Conservation (phyloP, 2,888 invertebrate genomes). For the Nematopogon swammerdamellus region DNA sequence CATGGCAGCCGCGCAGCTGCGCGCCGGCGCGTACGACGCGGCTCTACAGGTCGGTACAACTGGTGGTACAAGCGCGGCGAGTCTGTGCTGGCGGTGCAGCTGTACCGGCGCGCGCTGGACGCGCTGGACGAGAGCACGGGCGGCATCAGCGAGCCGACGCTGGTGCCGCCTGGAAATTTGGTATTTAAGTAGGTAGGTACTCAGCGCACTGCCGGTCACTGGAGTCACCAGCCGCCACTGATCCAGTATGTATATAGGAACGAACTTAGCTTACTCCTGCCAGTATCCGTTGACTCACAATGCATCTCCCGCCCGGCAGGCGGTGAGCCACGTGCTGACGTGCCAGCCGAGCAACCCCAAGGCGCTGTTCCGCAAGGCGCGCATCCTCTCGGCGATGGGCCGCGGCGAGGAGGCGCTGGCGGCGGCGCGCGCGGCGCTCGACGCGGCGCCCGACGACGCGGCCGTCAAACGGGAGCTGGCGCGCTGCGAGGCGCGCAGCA, state of each 20-base stretch:
- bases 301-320: constrained; percentile 33
- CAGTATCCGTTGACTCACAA: too few species aligned
- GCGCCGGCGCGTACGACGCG: constrained; percentile 80
- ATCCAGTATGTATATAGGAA: too few species aligned
- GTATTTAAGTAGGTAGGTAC: too few species aligned
- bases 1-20: constrained; percentile 89
- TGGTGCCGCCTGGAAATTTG: too few species aligned
- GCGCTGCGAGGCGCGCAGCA: constrained; percentile 29
- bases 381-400: constrained; percentile 43
- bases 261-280: too few species aligned
- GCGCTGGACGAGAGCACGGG: constrained; percentile 73
- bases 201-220: too few species aligned
- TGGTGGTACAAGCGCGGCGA: constrained; percentile 87
- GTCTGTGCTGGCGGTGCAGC: constrained; percentile 75
- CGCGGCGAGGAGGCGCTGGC: constrained; percentile 68
- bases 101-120: constrained; percentile 82
- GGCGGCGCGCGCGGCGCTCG: constrained; percentile 41
- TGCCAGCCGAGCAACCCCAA: constrained; percentile 88
- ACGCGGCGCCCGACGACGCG: constrained; percentile 35
- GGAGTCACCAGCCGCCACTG: too few species aligned
- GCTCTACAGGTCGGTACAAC: constrained; percentile 61
- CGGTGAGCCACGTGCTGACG: constrained; percentile 77
- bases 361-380: constrained; percentile 77
- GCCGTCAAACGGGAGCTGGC: constrained; percentile 40
- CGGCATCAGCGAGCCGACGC: constrained; percentile 56